Percentiles rank a stretch among this genome's conserved stretches.
Evolutionary conservation across 23 tunicate genomes (phyloP).

Genomic region (Corella eumyota): DNA sequence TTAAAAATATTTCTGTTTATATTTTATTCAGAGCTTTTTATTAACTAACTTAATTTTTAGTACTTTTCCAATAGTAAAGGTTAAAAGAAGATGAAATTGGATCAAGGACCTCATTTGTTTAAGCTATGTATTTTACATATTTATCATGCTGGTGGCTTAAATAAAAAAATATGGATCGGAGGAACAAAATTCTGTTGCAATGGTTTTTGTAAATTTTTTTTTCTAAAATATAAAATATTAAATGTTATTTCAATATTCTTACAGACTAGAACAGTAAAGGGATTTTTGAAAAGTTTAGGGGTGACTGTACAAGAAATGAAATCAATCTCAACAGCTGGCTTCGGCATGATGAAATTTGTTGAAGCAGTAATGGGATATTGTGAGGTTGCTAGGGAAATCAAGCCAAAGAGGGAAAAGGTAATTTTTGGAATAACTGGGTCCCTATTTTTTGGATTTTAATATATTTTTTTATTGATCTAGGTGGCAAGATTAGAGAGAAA

Average conservation of each 20-base stretch:
- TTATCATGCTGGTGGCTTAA: too few relatives aligned
- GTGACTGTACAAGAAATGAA: constrained; percentile 84
- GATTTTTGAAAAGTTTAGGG: constrained; percentile 85
- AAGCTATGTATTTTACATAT: too few relatives aligned
- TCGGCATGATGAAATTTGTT: constrained; percentile 99
- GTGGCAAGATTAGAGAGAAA: constrained; percentile 90
- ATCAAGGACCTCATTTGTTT: too few relatives aligned
- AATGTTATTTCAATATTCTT: background rate
- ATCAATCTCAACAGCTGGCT: constrained; percentile 90
- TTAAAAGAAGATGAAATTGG: background rate
- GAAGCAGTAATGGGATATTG: constrained; percentile 99
- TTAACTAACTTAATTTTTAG: background rate
- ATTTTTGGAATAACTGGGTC: background rate
- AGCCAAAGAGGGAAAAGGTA: constrained; percentile 98
- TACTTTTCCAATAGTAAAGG: too few relatives aligned
- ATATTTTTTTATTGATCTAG: constrained; percentile 9
- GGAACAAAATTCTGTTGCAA: too few relatives aligned
- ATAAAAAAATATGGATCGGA: too few relatives aligned
- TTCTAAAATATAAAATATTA: too few relatives aligned
- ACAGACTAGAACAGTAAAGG: constrained; percentile 91
- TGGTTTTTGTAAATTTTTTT: too few relatives aligned
- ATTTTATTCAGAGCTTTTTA: too few relatives aligned
- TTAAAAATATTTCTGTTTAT: too few relatives aligned
- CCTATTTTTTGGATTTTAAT: background rate
- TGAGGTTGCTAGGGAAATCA: constrained; percentile 99